phyloP scores from a whole-genome alignment of 2,113 vertebrate genomes.

The Hepsetus odoe region DNA sequence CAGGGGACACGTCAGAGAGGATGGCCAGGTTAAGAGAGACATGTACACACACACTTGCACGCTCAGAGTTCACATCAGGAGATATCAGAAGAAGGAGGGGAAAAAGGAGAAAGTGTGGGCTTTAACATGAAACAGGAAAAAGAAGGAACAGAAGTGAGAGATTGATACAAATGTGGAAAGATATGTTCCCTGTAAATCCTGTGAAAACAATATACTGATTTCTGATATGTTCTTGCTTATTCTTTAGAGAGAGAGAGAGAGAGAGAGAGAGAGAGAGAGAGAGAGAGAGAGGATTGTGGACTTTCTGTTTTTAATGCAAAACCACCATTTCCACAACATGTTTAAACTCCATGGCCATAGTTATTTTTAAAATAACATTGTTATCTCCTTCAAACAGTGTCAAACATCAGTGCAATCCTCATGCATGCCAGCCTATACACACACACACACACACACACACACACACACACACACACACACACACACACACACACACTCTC shows the following conservation, averaged over 20 bases:
- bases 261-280: background rate
- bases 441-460: background rate
- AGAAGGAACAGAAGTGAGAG: too few species aligned
- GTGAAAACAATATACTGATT: too few species aligned
- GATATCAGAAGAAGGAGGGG: background rate
- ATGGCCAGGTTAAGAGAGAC: slow-evolving; percentile 25
- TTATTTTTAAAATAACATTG: background rate
- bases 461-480: background rate
- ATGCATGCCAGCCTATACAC: background rate
- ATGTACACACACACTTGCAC: slow-evolving; percentile 17
- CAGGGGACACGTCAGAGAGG: slow-evolving; percentile 20
- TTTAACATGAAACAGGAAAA: background rate
- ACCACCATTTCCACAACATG: too few species aligned
- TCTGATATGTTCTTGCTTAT: too few species aligned
- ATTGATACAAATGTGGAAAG: too few species aligned
- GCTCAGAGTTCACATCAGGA: background rate
- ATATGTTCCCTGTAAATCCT: too few species aligned
- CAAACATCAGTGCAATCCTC: background rate
- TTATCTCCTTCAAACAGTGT: background rate
- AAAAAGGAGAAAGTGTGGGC: background rate
- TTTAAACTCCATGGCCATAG: background rate
- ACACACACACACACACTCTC: background rate
- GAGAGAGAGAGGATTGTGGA: too few species aligned
- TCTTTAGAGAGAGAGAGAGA: background rate
- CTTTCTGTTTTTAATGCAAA: too few species aligned